Percentiles rank a stretch among this genome's conserved stretches.
Conservation (phyloP, 2,888 invertebrate genomes). For the Lasius platythorax region DNA sequence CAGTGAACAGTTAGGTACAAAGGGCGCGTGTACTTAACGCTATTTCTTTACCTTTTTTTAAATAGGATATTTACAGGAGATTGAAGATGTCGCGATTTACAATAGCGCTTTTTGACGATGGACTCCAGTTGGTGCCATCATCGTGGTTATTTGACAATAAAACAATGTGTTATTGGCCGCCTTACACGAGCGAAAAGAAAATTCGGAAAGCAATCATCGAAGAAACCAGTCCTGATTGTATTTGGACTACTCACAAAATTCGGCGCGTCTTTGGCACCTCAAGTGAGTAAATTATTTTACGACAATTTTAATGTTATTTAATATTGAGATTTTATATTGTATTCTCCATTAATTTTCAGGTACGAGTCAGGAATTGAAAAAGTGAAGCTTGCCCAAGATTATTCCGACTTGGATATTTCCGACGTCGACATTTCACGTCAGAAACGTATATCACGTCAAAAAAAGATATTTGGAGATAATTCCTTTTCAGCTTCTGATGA, state of each 20-base stretch:
- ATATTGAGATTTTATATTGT: not conserved
- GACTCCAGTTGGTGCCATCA: not conserved
- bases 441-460: not conserved
- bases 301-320: not conserved
- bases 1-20: too few relatives aligned
- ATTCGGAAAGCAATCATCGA: too few relatives aligned
- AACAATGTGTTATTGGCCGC: not conserved
- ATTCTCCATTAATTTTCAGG: not conserved
- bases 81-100: not conserved
- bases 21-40: too few relatives aligned
- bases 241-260: too few relatives aligned
- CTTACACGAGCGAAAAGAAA: too few relatives aligned
- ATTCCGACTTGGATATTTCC: not conserved
- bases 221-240: too few relatives aligned
- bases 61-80: not conserved
- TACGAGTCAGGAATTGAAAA: conserved; percentile 3
- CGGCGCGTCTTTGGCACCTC: not conserved
- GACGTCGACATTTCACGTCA: not conserved
- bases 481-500: not conserved
- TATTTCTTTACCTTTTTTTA: too few relatives aligned
- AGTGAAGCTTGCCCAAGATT: not conserved
- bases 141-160: not conserved
- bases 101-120: not conserved
- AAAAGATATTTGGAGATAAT: too few relatives aligned
- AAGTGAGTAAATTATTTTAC: conserved; percentile 8